Evolutionary conservation across 2,797 vertebrate species (phyloP).

Genomic region (Paratrypauchen microcephalus): DNA sequence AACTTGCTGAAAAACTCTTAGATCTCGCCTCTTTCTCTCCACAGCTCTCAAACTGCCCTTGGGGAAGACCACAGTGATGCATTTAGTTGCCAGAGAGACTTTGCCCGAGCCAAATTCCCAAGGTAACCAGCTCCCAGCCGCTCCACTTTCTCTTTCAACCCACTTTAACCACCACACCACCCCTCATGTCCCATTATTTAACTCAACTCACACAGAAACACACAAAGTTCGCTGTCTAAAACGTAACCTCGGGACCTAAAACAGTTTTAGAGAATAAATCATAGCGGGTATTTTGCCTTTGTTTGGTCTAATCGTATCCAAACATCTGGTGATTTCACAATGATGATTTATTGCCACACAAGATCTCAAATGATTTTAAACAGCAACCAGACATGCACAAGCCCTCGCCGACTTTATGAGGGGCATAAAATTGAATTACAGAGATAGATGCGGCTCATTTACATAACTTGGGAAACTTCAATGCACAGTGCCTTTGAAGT

Average conservation of each 20-base stretch:
- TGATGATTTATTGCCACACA: neutral
- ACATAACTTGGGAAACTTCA: neutral
- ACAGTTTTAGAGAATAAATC: slow-evolving; percentile 37
- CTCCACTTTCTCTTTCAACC: slow-evolving; percentile 43
- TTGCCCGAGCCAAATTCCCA: slow-evolving; percentile 99
- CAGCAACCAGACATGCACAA: neutral
- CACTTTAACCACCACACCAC: slow-evolving; percentile 59
- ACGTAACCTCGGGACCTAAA: slow-evolving; percentile 43
- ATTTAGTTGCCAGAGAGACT: slow-evolving; percentile 98
- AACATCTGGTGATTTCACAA: slow-evolving; percentile 11
- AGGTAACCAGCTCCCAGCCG: slow-evolving; percentile 80
- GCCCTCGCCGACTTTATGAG: slow-evolving; percentile 1
- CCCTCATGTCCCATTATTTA: slow-evolving; percentile 51
- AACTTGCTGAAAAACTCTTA: slow-evolving; percentile 42
- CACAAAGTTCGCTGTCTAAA: slow-evolving; percentile 53
- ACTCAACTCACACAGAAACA: slow-evolving; percentile 51
- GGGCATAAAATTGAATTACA: slow-evolving; percentile 3
- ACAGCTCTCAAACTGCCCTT: slow-evolving; percentile 95
- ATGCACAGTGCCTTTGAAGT: neutral
- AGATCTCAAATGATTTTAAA: neutral
- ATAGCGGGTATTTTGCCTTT: slow-evolving; percentile 18
- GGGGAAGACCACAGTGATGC: slow-evolving; percentile 98
- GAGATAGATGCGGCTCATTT: neutral
- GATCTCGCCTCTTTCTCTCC: slow-evolving; percentile 34
- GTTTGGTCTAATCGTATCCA: slow-evolving; percentile 4